Conservation (phyloP, 2,888 invertebrate species). For the Bugulina stolonifera region DNA sequence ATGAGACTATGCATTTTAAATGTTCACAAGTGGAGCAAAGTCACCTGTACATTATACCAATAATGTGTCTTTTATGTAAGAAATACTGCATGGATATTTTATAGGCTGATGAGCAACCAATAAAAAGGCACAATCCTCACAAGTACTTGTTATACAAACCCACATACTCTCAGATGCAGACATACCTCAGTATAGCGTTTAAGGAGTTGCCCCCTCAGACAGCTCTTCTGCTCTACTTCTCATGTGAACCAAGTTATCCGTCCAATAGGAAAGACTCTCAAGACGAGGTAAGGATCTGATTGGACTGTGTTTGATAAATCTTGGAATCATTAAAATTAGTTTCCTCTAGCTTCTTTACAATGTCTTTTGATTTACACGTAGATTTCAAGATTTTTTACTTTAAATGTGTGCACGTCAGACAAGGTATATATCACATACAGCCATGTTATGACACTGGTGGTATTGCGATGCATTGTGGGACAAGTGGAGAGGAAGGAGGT, state of each 20-base stretch:
- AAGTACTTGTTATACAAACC: conserved; percentile 94
- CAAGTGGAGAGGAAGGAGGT: not conserved
- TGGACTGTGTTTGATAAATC: no score
- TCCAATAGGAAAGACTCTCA: not conserved
- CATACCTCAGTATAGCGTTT: conserved; percentile 72
- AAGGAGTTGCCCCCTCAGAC: conserved; percentile 88
- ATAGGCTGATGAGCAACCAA: conserved; percentile 61
- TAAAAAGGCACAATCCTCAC: conserved; percentile 82
- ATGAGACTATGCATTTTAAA: no score
- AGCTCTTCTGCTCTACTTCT: conserved; percentile 82
- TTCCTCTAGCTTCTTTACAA: no score
- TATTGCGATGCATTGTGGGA: conserved; percentile 2
- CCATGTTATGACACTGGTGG: conserved; percentile 21
- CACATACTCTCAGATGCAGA: conserved; percentile 83
- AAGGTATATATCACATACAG: no score
- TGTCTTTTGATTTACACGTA: no score
- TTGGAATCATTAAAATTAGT: no score
- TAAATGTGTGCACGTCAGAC: no score
- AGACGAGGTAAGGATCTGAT: conserved; percentile 10
- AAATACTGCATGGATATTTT: no score
- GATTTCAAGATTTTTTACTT: no score
- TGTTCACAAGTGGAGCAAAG: no score
- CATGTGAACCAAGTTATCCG: conserved; percentile 66
- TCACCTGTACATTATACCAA: no score
- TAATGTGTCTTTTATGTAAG: no score